Evolutionary conservation across 2,888 invertebrate genomes (phyloP).

Genomic region (Hartigia nigra): DNA sequence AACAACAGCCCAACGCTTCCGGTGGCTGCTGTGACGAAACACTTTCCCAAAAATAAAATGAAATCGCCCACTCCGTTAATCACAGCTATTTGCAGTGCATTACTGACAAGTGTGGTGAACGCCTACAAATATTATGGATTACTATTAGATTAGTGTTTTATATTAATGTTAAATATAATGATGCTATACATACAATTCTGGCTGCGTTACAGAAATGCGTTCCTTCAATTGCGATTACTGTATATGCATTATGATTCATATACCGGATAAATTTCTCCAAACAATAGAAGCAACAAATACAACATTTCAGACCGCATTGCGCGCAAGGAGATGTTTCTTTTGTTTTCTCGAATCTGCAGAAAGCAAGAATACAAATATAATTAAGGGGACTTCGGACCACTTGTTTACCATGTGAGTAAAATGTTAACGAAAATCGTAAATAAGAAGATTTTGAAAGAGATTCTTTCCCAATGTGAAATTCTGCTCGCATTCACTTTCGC

Average conservation of each 20-base stretch:
- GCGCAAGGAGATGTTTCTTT: constrained; percentile 81
- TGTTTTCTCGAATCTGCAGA: constrained; percentile 73
- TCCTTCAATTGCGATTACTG: constrained; percentile 92
- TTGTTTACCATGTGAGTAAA: too few species aligned
- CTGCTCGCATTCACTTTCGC: too few species aligned
- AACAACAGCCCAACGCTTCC: constrained; percentile 82
- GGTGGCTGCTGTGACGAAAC: constrained; percentile 84
- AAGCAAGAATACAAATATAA: neutral
- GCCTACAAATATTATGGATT: constrained; percentile 71
- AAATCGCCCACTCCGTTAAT: constrained; percentile 95
- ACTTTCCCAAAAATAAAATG: constrained; percentile 89
- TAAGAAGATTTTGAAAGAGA: too few species aligned
- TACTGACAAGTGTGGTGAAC: constrained; percentile 84
- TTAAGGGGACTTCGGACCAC: too few species aligned
- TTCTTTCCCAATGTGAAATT: too few species aligned
- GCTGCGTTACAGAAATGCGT: constrained; percentile 92
- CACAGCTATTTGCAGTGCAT: constrained; percentile 88
- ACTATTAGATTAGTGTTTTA: constrained; percentile 9
- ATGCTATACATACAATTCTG: constrained; percentile 75
- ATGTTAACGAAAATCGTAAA: too few species aligned
- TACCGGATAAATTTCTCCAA: constrained; percentile 92
- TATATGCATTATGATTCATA: constrained; percentile 95
- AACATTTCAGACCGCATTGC: constrained; percentile 80
- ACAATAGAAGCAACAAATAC: constrained; percentile 91
- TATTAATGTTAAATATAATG: constrained; percentile 3